Evolutionary conservation across 2,888 invertebrate genomes (phyloP).

Genomic region (Melanostoma mellinum): DNA sequence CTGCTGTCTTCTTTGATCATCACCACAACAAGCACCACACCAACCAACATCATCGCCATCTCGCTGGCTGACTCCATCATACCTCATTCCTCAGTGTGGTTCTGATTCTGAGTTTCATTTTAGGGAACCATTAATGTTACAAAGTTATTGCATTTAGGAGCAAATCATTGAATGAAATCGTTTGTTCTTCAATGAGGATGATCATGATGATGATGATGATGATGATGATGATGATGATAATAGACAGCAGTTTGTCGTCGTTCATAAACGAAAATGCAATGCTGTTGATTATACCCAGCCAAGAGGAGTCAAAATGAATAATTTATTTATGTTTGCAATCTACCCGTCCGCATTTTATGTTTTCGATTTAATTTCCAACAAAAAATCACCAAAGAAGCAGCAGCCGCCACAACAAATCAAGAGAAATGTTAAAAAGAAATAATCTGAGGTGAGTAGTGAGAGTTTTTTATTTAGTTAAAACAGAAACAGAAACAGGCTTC

Average conservation of each 20-base stretch:
- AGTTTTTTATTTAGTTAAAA: background rate
- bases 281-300: constrained; percentile 57
- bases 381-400: constrained; percentile 58
- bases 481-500: constrained; percentile 1
- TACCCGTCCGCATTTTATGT: constrained; percentile 71
- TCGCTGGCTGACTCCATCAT: background rate
- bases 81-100: constrained; percentile 23
- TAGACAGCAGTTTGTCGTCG: constrained; percentile 36
- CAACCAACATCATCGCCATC: constrained; percentile 23
- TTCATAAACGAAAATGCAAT: constrained; percentile 61
- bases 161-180: constrained; percentile 54
- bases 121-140: constrained; percentile 23
- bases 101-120: constrained; percentile 20
- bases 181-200: constrained; percentile 28
- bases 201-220: constrained; percentile 23
- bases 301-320: constrained; percentile 69
- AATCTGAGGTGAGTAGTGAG: constrained; percentile 60
- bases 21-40: constrained; percentile 39
- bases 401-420: constrained; percentile 69
- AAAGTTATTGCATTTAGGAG: constrained; percentile 43
- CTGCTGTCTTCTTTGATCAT: constrained; percentile 49
- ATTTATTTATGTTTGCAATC: constrained; percentile 67
- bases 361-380: constrained; percentile 65
- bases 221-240: constrained; percentile 21
- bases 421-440: constrained; percentile 72